These are phyloP conservation scores for Caenorhabditis sp. DNA, from an alignment of 2,888 invertebrate genomes.

Conservation along the genomic window DNA sequence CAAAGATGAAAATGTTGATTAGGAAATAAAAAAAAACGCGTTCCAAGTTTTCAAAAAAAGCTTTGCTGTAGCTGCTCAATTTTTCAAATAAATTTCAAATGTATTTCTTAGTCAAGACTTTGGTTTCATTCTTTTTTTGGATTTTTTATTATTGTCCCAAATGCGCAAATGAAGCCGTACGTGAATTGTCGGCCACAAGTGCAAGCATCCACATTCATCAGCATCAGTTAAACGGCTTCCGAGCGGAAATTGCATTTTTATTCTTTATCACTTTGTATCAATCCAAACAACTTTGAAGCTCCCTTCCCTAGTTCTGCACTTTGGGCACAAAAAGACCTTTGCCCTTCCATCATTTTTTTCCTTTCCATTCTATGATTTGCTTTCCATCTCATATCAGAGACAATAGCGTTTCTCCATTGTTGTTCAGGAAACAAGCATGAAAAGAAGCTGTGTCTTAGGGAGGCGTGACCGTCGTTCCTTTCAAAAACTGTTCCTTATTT, in stretches of 20 bases:
- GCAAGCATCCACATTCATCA: background rate
- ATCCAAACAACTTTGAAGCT: background rate
- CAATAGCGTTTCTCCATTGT: slow-evolving; percentile 5
- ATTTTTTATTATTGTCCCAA: background rate
- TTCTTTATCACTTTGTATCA: background rate
- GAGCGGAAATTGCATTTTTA: slow-evolving; percentile 36
- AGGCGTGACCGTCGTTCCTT: slow-evolving; percentile 20
- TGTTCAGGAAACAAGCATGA: background rate
- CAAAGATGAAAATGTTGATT: too few relatives aligned
- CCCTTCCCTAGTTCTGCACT: background rate
- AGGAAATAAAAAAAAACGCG: too few relatives aligned
- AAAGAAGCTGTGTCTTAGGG: slow-evolving; percentile 21
- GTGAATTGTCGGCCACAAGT: background rate
- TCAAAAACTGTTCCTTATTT: background rate
- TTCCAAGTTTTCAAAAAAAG: too few relatives aligned
- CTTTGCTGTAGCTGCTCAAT: too few relatives aligned
- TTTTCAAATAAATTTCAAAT: too few relatives aligned
- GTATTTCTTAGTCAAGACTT: too few relatives aligned
- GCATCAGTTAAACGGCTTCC: slow-evolving; percentile 11
- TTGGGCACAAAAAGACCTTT: too few relatives aligned
- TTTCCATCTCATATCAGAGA: background rate
- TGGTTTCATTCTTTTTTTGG: too few relatives aligned
- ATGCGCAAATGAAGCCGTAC: slow-evolving; percentile 21
- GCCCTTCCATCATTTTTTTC: background rate
- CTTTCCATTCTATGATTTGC: too few relatives aligned